phyloP scores from a whole-genome alignment of 2,797 vertebrate species.

The Triplophysa bombifrons region DNA sequence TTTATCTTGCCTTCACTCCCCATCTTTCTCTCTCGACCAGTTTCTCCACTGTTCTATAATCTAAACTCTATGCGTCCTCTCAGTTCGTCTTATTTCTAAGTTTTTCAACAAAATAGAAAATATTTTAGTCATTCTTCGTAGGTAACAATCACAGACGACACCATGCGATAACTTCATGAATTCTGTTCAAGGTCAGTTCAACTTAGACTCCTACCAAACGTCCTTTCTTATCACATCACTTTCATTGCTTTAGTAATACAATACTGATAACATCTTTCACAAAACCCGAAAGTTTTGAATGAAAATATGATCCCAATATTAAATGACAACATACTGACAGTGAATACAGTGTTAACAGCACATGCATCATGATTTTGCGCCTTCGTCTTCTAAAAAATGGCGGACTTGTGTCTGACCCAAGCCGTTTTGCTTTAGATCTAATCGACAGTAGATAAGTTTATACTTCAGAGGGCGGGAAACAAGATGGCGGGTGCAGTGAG shows the following conservation, averaged over 20 bases:
- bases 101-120: no score
- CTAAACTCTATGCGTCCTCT: conserved; percentile 2
- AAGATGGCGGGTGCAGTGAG: conserved; percentile 74
- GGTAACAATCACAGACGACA: not conserved
- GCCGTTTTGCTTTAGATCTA: conserved; percentile 5
- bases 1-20: conserved; percentile 33
- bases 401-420: conserved; percentile 42
- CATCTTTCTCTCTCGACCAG: conserved; percentile 48
- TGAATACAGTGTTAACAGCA: not conserved
- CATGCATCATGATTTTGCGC: not conserved
- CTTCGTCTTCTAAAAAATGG: conserved; percentile 42
- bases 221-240: not conserved
- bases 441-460: conserved; percentile 39
- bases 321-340: not conserved
- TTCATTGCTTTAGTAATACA: not conserved
- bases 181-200: not conserved
- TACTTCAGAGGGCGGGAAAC: conserved; percentile 63
- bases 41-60: conserved; percentile 36
- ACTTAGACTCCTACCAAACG: not conserved
- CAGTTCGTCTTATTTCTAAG: not conserved
- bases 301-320: not conserved
- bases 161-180: not conserved
- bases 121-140: not conserved
- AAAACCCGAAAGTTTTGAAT: not conserved
- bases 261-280: not conserved